phyloP scores from a whole-genome alignment of 2,888 invertebrate genomes.

The Caenorhabditis imperialis region DNA sequence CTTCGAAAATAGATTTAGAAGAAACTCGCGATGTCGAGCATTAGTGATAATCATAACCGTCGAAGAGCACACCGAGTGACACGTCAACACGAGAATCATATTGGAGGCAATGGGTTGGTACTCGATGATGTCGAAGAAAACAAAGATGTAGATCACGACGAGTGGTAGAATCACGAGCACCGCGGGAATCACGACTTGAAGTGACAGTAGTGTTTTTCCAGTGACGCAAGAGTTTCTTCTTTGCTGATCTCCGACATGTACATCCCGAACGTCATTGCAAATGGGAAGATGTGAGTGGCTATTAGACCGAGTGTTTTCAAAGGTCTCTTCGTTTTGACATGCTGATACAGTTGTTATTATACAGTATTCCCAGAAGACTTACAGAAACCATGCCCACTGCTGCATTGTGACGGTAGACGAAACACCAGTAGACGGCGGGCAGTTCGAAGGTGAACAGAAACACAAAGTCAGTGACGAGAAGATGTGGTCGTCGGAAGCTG shows the following conservation, averaged over 20 bases:
- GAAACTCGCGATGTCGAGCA: too few species aligned
- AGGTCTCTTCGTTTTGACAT: background rate
- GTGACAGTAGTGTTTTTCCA: background rate
- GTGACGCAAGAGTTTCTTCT: background rate
- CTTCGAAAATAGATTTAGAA: too few species aligned
- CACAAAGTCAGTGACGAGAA: slow-evolving; percentile 5
- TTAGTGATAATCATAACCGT: too few species aligned
- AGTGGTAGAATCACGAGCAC: too few species aligned
- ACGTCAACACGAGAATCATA: too few species aligned
- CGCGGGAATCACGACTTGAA: too few species aligned
- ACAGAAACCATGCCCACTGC: slow-evolving; percentile 9
- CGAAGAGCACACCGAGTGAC: too few species aligned
- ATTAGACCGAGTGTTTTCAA: background rate
- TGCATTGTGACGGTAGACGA: slow-evolving; percentile 17
- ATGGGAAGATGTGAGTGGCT: background rate
- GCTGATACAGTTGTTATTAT: background rate
- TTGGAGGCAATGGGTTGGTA: too few species aligned
- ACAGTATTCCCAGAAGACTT: background rate
- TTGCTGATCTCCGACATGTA: slow-evolving; percentile 5
- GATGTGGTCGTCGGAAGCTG: background rate
- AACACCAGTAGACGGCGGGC: slow-evolving; percentile 9
- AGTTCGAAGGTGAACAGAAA: slow-evolving; percentile 13
- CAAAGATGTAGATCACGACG: too few species aligned
- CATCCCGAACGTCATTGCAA: background rate
- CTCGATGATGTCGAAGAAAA: too few species aligned